Percentiles rank a stretch among this genome's conserved stretches.
Evolutionary conservation across 2,888 invertebrate species (phyloP).

Genomic region (Parasteatoda lunata): DNA sequence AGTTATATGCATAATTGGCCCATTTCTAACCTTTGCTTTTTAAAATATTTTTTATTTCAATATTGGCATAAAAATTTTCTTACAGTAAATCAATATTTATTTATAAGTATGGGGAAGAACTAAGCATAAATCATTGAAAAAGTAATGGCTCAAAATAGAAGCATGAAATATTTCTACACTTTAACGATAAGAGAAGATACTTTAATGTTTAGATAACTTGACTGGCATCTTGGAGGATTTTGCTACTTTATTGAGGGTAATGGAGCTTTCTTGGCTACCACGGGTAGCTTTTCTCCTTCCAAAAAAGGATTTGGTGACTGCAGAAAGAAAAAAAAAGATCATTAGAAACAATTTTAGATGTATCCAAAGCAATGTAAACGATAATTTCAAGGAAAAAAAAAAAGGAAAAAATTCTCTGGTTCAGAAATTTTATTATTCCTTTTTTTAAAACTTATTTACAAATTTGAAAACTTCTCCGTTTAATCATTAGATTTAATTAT

Average conservation of each 20-base stretch:
- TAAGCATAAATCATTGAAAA: neutral
- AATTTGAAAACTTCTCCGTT: too few species aligned
- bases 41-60: neutral
- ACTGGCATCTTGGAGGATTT: neutral
- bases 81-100: neutral
- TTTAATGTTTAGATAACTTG: neutral
- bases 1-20: conserved; percentile 6
- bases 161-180: neutral
- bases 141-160: neutral
- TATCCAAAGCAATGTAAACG: too few species aligned
- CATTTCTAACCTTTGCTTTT: conserved; percentile 29
- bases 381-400: too few species aligned
- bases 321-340: conserved; percentile 74
- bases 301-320: conserved; percentile 86
- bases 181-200: neutral
- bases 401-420: too few species aligned
- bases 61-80: neutral
- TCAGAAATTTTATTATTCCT: too few species aligned
- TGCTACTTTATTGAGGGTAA: too few species aligned
- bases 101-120: neutral
- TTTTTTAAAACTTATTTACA: too few species aligned
- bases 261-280: conserved; percentile 94
- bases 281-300: conserved; percentile 88
- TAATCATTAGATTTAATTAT: too few species aligned
- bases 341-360: neutral